A percentile compares a stretch with the other conserved stretches of the same genome.
These are phyloP conservation scores for Anthrax anthrax DNA, from an alignment of 2,888 invertebrate genomes.

Conservation along the genomic window DNA sequence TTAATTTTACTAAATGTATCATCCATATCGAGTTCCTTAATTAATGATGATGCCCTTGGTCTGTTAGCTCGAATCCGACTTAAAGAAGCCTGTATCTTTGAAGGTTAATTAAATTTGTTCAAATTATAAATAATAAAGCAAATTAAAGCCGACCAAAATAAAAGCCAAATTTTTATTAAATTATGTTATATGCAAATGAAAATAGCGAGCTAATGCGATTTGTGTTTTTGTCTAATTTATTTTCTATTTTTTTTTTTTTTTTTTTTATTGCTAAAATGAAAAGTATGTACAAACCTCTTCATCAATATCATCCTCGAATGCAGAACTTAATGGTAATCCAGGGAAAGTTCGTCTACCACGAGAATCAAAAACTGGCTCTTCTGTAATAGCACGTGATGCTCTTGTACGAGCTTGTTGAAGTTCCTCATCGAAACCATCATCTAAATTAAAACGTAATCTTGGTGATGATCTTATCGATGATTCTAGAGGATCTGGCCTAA, in stretches of 20 bases:
- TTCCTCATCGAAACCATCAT: slow-evolving; percentile 28
- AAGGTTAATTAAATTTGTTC: slow-evolving; percentile 13
- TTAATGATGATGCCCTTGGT: slow-evolving; percentile 24
- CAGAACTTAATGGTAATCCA: slow-evolving; percentile 36
- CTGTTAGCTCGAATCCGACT: slow-evolving; percentile 46
- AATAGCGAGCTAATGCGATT: too few relatives aligned
- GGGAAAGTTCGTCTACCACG: slow-evolving; percentile 41
- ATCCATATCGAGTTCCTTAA: slow-evolving; percentile 40
- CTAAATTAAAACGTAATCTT: slow-evolving; percentile 7
- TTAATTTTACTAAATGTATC: slow-evolving; percentile 42
- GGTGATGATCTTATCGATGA: background rate
- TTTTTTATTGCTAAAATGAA: too few relatives aligned
- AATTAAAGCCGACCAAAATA: too few relatives aligned
- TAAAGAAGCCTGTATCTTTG: slow-evolving; percentile 45
- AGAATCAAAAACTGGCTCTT: slow-evolving; percentile 48
- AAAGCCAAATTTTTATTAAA: too few relatives aligned
- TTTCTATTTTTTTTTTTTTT: too few relatives aligned
- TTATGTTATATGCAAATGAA: too few relatives aligned
- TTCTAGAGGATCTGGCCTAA: slow-evolving; percentile 1
- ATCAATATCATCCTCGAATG: slow-evolving; percentile 35
- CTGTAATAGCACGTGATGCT: slow-evolving; percentile 36
- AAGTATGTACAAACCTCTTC: slow-evolving; percentile 36
- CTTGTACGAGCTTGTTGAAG: slow-evolving; percentile 38
- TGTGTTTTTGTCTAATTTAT: too few relatives aligned
- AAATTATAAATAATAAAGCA: too few relatives aligned